These are phyloP conservation scores for Rutilus rutilus DNA, from an alignment of 2,113 vertebrate species.

Conservation along the genomic window DNA sequence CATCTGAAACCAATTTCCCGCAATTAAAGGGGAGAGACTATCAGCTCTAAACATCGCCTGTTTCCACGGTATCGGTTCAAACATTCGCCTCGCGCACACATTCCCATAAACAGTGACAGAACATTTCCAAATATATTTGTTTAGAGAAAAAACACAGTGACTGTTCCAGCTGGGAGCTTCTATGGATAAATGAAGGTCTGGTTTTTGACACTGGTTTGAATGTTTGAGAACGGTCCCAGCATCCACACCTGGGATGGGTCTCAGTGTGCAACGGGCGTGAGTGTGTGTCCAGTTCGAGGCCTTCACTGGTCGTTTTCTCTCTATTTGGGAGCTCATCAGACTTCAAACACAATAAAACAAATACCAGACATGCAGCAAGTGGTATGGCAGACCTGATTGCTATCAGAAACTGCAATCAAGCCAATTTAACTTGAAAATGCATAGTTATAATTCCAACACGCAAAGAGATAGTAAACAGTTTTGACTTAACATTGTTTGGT, in stretches of 20 bases:
- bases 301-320: conserved; percentile 45
- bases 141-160: conserved; percentile 62
- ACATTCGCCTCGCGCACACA: conserved; percentile 64
- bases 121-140: conserved; percentile 75
- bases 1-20: conserved; percentile 82
- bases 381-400: conserved; percentile 63
- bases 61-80: conserved; percentile 77
- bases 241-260: conserved; percentile 13
- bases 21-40: conserved; percentile 81
- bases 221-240: conserved; percentile 7
- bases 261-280: neutral
- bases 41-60: conserved; percentile 76
- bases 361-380: conserved; percentile 52
- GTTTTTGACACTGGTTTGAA: neutral
- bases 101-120: conserved; percentile 71
- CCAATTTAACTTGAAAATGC: conserved; percentile 63
- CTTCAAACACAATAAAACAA: conserved; percentile 72
- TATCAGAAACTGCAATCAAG: conserved; percentile 73
- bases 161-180: conserved; percentile 50
- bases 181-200: conserved; percentile 37
- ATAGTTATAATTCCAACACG: conserved; percentile 48
- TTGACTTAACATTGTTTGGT: conserved; percentile 15
- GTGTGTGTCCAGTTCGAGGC: conserved; percentile 41
- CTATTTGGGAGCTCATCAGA: conserved; percentile 67
- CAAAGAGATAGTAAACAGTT: conserved; percentile 49